A percentile compares a stretch with the other conserved stretches of the same genome.
These are phyloP conservation scores for Diaperis boleti DNA, from an alignment of 2,888 invertebrate genomes.

Conservation along the genomic window DNA sequence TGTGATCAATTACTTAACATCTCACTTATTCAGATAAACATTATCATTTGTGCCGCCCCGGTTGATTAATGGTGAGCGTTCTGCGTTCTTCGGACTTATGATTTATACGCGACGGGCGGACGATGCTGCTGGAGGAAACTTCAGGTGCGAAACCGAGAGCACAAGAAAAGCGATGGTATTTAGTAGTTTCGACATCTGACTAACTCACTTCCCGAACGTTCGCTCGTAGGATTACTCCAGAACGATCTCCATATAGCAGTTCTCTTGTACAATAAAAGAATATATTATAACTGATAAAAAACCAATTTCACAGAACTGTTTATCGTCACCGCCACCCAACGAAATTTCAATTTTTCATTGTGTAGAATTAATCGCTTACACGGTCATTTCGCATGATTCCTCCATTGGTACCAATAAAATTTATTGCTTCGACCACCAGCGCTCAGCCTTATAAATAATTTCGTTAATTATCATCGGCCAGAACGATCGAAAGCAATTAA, in stretches of 20 bases:
- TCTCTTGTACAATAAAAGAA: no score
- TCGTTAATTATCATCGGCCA: slow-evolving; percentile 23
- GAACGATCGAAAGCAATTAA: slow-evolving; percentile 29
- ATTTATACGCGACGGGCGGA: no score
- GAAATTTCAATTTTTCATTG: not conserved
- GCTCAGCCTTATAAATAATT: slow-evolving; percentile 24
- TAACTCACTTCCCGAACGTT: no score
- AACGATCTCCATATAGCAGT: no score
- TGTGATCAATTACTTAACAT: slow-evolving; percentile 40
- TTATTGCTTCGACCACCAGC: slow-evolving; percentile 13
- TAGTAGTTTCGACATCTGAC: no score
- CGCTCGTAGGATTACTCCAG: no score
- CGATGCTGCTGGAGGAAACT: no score
- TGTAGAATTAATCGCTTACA: not conserved
- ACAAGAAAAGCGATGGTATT: no score
- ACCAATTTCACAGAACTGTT: not conserved
- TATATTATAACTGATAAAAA: no score
- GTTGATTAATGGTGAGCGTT: slow-evolving; percentile 33
- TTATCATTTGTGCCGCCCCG: slow-evolving; percentile 30
- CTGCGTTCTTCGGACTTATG: no score
- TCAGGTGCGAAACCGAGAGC: no score
- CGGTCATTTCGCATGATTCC: not conserved
- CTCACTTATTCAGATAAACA: slow-evolving; percentile 38
- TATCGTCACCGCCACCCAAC: not conserved
- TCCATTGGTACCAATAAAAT: slow-evolving; percentile 5